Evolutionary conservation across 2,888 invertebrate species (phyloP).

Genomic region (Limulus polyphemus): DNA sequence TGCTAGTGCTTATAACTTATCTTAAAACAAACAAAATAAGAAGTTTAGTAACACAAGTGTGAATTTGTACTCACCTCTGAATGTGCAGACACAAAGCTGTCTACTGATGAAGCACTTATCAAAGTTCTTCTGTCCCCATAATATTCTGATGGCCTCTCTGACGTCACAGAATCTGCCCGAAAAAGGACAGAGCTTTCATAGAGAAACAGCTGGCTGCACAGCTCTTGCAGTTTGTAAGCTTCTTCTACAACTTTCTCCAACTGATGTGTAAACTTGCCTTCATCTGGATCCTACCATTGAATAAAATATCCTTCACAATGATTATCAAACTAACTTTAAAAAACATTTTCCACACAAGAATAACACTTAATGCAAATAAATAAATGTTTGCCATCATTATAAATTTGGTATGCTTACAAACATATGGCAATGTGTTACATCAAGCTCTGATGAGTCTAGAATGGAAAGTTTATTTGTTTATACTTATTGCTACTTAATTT

Average conservation of each 20-base stretch:
- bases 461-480: too few species aligned
- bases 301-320: not conserved
- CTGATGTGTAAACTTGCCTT: constrained; percentile 69
- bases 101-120: constrained; percentile 65
- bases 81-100: constrained; percentile 91
- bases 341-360: too few species aligned
- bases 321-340: too few species aligned
- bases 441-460: too few species aligned
- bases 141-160: constrained; percentile 18
- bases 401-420: too few species aligned
- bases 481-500: too few species aligned
- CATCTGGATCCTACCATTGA: constrained; percentile 47
- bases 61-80: constrained; percentile 43
- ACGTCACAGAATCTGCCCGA: constrained; percentile 48
- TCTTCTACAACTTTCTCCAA: constrained; percentile 67
- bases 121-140: constrained; percentile 36
- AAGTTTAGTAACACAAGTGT: too few species aligned
- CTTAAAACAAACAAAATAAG: too few species aligned
- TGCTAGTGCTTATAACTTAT: too few species aligned
- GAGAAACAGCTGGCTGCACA: constrained; percentile 37
- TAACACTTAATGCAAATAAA: too few species aligned
- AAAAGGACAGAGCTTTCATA: constrained; percentile 55
- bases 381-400: too few species aligned
- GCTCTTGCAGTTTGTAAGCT: constrained; percentile 70
- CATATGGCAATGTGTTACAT: too few species aligned